Conservation (phyloP, 2,797 vertebrate genomes). For the Rhinoraja longicauda region DNA sequence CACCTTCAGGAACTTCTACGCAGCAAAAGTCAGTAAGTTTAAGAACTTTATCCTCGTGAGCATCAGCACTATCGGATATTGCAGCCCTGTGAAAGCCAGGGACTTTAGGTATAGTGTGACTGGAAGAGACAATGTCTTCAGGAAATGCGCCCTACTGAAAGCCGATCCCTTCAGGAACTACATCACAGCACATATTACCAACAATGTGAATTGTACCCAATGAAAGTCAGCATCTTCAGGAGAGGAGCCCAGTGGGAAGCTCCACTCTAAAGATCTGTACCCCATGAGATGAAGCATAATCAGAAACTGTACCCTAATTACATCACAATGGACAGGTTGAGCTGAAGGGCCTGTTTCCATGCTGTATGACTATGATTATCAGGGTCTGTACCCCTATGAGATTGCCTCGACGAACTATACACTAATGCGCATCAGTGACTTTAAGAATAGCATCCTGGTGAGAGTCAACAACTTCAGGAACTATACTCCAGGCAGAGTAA, state of each 20-base stretch:
- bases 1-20: neutral
- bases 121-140: neutral
- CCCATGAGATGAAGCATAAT: too few species aligned
- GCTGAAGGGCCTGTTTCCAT: too few species aligned
- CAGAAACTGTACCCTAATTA: too few species aligned
- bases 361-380: too few species aligned
- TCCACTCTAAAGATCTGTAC: too few species aligned
- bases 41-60: neutral
- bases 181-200: neutral
- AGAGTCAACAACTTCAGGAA: neutral
- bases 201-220: neutral
- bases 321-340: too few species aligned
- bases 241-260: too few species aligned
- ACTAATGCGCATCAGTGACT: neutral
- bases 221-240: neutral
- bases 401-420: neutral
- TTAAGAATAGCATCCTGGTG: too few species aligned
- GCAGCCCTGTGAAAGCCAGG: neutral
- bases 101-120: neutral
- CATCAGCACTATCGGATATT: neutral
- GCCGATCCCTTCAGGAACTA: neutral
- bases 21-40: neutral
- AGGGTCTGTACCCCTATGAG: too few species aligned
- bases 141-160: neutral
- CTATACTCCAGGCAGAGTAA: neutral